Percentiles rank a stretch among this genome's conserved stretches.
These are phyloP conservation scores for Macroglossus sobrinus DNA, from an alignment of 2,113 vertebrate species.

Conservation along the genomic window DNA sequence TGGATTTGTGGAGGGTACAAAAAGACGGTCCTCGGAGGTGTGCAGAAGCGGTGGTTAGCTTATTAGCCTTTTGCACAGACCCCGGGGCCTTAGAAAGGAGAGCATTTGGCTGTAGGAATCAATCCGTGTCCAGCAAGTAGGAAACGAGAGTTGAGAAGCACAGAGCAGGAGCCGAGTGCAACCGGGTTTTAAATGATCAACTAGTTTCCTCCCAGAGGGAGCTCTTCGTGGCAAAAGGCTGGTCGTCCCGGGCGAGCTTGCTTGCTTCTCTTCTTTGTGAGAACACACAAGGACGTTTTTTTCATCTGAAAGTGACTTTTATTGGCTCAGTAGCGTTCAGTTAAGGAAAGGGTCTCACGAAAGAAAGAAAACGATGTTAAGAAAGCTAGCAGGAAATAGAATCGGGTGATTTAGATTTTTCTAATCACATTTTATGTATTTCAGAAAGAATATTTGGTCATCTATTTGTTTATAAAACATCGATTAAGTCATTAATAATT, in stretches of 20 bases:
- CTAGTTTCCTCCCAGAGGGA: not conserved
- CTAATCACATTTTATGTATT: not conserved
- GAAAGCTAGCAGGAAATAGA: not conserved
- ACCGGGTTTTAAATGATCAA: not conserved
- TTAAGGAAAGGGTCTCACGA: not conserved
- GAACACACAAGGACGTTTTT: not conserved
- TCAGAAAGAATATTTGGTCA: not conserved
- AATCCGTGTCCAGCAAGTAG: conserved; percentile 50
- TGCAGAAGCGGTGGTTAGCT: conserved; percentile 28
- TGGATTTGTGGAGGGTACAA: conserved; percentile 47
- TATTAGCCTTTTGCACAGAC: conserved; percentile 41
- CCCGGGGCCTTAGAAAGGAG: conserved; percentile 43
- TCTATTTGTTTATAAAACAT: not conserved
- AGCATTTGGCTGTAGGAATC: conserved; percentile 67
- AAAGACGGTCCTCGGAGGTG: not conserved
- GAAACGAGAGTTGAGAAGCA: not conserved
- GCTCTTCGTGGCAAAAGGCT: not conserved
- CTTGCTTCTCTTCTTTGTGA: not conserved
- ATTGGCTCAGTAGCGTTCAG: not conserved
- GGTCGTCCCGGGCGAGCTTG: not conserved
- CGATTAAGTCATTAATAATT: not conserved
- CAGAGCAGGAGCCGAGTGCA: not conserved
- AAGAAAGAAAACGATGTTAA: not conserved
- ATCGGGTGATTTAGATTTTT: not conserved
- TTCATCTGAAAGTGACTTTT: not conserved